Evolutionary conservation across 2,888 invertebrate genomes (phyloP), one percentile per base, ranked within the genome.

Genomic region (Blastobasis adustella): DNA sequence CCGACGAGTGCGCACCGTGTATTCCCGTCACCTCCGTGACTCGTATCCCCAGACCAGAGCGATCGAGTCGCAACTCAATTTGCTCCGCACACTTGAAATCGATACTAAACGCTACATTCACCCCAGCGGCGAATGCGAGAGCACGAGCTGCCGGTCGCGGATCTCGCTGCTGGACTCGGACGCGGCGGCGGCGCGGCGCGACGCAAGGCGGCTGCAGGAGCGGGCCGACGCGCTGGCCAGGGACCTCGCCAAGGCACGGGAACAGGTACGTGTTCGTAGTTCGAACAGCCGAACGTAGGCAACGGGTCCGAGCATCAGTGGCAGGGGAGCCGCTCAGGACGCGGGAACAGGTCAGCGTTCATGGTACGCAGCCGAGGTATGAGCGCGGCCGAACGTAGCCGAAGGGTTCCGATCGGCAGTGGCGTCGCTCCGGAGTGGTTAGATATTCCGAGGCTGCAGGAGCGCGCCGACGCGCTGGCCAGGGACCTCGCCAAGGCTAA

Each of bases 101-200:
- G 1, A 44, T 44, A 5, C 46, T 45, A 23, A 5, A 47, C 4
- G 8, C 41, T 1, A 7, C 7, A 41, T 45, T 42, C 4, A 46
- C 45, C 1, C 10, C 56, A 82, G 79, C 43, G 79, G 78, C 5
- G 82, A 82, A 57, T 87, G 88, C 54, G 80, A 79, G 38, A 82
- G 65, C 66, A 78, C 76, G 61, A 68, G 81, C 93, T 75, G 90
- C 71, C 67, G 92, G 55, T 56, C 92, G 74, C 71, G 93, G 87
- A 72, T 92, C 73, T 45, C 91, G 78, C 58, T 92, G 77, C 58
- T 79, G 64, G 81, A 82, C 51, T 58, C 81, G 37, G 83, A 75
- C 67, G 70, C 71, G 65, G 80, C 61, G 66, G 73, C 73, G 52
- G 55, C 73, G 47, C 96, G 64, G 93, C 96, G 66, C 8, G 76